Evolutionary conservation across 2,113 vertebrate genomes (phyloP).

Genomic region (Accipiter cooperii): DNA sequence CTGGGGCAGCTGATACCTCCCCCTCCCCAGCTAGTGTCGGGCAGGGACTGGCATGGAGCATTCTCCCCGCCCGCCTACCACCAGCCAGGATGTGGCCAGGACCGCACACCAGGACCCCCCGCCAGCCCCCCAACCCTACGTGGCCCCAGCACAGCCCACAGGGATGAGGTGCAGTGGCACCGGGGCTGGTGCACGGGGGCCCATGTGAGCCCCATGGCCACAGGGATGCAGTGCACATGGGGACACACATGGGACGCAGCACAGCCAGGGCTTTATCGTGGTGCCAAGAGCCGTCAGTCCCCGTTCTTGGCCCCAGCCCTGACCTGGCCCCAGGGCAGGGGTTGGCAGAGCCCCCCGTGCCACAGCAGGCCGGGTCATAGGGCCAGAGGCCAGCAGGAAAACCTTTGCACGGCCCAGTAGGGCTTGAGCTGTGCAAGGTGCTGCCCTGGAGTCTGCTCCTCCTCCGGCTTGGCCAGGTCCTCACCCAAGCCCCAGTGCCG

Average conservation of each 20-base stretch:
- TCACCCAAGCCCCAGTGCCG: slow-evolving; percentile 69
- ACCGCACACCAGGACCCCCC: neutral
- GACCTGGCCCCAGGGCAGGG: neutral
- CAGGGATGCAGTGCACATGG: accelerated
- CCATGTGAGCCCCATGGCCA: accelerated
- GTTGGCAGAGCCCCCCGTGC: accelerated
- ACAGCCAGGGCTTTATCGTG: neutral
- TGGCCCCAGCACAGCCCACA: neutral
- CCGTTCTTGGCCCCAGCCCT: neutral
- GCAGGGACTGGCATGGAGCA: neutral
- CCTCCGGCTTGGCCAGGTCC: slow-evolving; percentile 61
- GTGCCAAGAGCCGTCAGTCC: neutral
- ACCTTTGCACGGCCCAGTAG: slow-evolving; percentile 42
- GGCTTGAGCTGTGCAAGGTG: slow-evolving; percentile 39
- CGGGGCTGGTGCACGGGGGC: accelerated
- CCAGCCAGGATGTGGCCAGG: neutral
- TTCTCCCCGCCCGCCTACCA: neutral
- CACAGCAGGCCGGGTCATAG: accelerated
- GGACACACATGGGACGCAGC: neutral
- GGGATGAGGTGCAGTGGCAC: neutral
- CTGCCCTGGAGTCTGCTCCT: neutral
- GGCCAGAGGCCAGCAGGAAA: slow-evolving; percentile 53
- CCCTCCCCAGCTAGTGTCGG: neutral
- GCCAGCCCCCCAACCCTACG: accelerated
- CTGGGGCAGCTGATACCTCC: neutral